phyloP scores from a whole-genome alignment of 2,888 invertebrate species.

The Biston betularia region DNA sequence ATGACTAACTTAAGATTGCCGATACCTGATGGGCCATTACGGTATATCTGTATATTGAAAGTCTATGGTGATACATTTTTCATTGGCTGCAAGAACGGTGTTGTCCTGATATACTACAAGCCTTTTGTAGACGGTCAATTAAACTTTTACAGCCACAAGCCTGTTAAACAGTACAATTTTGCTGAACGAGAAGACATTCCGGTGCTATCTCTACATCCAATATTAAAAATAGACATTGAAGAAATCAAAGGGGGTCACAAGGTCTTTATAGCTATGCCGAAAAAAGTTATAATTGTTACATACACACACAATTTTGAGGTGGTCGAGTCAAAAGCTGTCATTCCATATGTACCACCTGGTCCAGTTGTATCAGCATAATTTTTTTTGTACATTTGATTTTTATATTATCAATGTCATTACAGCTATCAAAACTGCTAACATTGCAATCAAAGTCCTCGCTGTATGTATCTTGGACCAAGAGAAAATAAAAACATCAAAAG shows the following conservation, averaged over 20 bases:
- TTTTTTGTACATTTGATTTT: neutral
- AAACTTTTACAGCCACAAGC: constrained; percentile 62
- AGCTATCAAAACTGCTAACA: too few species aligned
- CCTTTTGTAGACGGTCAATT: constrained; percentile 63
- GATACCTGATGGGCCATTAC: constrained; percentile 61
- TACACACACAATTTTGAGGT: constrained; percentile 60
- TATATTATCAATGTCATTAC: too few species aligned
- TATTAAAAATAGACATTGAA: constrained; percentile 67
- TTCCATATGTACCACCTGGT: constrained; percentile 37
- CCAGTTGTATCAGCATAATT: neutral
- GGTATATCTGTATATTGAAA: constrained; percentile 62
- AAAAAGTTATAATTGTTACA: constrained; percentile 68
- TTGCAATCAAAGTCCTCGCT: too few species aligned
- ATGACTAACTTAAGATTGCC: constrained; percentile 57
- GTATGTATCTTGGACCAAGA: too few species aligned
- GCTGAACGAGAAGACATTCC: constrained; percentile 66
- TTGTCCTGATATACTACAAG: constrained; percentile 66
- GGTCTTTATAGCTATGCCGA: constrained; percentile 72
- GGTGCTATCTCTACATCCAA: constrained; percentile 63
- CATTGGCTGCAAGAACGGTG: constrained; percentile 70
- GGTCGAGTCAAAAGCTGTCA: constrained; percentile 49
- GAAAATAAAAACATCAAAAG: too few species aligned
- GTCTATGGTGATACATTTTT: constrained; percentile 69
- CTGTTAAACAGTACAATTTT: constrained; percentile 70
- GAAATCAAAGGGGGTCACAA: constrained; percentile 68